Percentiles rank a stretch among this genome's conserved stretches.
phyloP scores from a whole-genome alignment of 2,113 vertebrate genomes.

The Columba janthina region DNA sequence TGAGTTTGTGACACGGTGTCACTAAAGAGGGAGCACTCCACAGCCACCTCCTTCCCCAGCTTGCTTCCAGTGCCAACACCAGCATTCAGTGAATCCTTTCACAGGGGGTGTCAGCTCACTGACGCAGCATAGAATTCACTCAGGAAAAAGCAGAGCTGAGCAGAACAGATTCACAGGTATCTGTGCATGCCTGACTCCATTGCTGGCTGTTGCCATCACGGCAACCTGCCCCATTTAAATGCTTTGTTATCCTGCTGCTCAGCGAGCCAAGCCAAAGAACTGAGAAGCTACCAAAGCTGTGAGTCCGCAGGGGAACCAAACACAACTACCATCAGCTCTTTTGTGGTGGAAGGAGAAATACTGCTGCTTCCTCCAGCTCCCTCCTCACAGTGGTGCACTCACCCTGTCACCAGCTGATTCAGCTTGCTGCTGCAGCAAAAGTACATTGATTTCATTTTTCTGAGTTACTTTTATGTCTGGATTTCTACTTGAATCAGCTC shows the following conservation, averaged over 20 bases:
- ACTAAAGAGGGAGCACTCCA: neutral
- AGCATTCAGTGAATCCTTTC: neutral
- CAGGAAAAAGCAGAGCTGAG: neutral
- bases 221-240: neutral
- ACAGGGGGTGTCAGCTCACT: neutral
- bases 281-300: neutral
- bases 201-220: neutral
- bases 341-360: neutral
- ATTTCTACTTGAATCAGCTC: neutral
- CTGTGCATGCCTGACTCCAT: neutral
- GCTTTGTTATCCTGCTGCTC: neutral
- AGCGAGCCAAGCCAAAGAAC: neutral
- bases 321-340: neutral
- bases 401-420: neutral
- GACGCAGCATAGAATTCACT: neutral
- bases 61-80: neutral
- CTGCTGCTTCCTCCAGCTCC: neutral
- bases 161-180: neutral
- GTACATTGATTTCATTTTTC: neutral
- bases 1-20: neutral
- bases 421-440: neutral
- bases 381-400: neutral
- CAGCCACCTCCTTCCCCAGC: neutral
- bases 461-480: neutral
- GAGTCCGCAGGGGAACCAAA: neutral